A percentile compares a stretch with the other conserved stretches of the same genome.
phyloP scores from a whole-genome alignment of 2,888 invertebrate species.

The Punctoribates punctum region DNA sequence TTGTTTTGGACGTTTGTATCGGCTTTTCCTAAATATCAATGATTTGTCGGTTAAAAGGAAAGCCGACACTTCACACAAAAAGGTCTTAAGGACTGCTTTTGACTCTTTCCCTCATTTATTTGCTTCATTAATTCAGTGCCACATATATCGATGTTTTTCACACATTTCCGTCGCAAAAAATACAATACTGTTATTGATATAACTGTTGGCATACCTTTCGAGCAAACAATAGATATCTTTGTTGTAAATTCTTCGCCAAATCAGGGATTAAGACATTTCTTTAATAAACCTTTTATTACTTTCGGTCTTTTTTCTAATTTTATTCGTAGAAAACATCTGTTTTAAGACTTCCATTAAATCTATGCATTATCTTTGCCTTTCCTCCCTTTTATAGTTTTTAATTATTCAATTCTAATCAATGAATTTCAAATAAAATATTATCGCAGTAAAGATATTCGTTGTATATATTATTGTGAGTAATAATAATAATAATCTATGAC shows the following conservation, averaged over 20 bases:
- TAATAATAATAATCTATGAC: no score
- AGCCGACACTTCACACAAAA: background rate
- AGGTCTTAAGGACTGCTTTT: constrained; percentile 7
- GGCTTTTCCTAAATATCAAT: background rate
- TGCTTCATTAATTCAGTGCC: constrained; percentile 10
- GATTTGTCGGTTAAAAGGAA: background rate
- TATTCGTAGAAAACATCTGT: background rate
- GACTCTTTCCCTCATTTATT: constrained; percentile 16
- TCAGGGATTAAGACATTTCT: background rate
- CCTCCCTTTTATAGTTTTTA: no score
- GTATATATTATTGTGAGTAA: no score
- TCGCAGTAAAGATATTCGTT: no score
- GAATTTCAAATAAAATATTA: no score
- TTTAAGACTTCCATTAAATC: background rate
- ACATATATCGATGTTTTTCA: constrained; percentile 21
- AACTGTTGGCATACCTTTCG: background rate
- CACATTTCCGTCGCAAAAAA: constrained; percentile 17
- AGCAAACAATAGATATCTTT: constrained; percentile 12
- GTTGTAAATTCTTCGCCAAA: constrained; percentile 4
- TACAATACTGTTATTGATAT: constrained; percentile 7
- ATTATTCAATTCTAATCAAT: no score
- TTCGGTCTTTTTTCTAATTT: background rate
- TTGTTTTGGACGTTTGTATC: constrained; percentile 2
- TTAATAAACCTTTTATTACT: background rate
- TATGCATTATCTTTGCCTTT: no score